Conservation (phyloP, 2,113 vertebrate species). For the Silurus meridionalis region DNA sequence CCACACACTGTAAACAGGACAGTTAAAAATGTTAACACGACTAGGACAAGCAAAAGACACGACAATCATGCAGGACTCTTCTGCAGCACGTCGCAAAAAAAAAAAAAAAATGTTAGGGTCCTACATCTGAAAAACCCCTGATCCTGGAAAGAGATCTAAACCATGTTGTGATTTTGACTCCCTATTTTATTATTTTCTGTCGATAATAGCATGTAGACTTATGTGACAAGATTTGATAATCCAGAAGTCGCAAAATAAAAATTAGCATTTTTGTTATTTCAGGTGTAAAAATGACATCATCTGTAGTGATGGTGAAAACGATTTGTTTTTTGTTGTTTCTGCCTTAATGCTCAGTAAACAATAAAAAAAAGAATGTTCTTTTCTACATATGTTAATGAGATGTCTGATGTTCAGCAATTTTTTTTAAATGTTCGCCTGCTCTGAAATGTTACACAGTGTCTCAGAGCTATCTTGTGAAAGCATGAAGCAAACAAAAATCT, state of each 20-base stretch:
- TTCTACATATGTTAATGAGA: too few relatives aligned
- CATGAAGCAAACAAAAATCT: too few relatives aligned
- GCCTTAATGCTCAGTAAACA: background rate
- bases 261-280: background rate
- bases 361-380: background rate
- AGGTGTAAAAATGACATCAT: background rate
- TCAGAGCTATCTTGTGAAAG: too few relatives aligned
- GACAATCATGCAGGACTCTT: background rate
- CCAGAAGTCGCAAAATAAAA: background rate
- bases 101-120: too few relatives aligned
- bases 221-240: background rate
- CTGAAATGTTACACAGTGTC: too few relatives aligned
- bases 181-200: too few relatives aligned
- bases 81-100: background rate
- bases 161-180: background rate
- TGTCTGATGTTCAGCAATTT: too few relatives aligned
- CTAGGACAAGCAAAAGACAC: background rate
- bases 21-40: background rate
- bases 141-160: background rate
- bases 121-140: background rate
- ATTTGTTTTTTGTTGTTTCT: background rate
- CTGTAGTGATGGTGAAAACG: background rate
- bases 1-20: conserved; percentile 21
- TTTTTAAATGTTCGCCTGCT: too few relatives aligned
- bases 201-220: background rate